Percentiles rank a stretch among this genome's conserved stretches.
phyloP scores from a whole-genome alignment of 1,140 invertebrate genomes.

The Polyergus mexicanus region DNA sequence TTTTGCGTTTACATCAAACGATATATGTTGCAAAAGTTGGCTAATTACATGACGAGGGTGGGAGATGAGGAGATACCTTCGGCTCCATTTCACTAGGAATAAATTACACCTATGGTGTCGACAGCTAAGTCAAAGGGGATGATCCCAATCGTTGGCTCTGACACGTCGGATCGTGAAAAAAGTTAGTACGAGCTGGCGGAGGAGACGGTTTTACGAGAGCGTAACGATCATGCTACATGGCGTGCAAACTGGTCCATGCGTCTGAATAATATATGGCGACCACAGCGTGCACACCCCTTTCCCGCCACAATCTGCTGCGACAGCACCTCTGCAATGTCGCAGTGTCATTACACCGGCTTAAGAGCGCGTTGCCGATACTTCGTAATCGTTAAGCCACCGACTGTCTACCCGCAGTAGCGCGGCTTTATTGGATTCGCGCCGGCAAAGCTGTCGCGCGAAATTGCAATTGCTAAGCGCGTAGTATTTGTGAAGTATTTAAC shows the following conservation, averaged over 20 bases:
- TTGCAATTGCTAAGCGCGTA: slow-evolving; percentile 37
- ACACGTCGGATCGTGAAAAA: slow-evolving; percentile 20
- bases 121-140: background rate
- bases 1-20: background rate
- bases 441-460: slow-evolving; percentile 1
- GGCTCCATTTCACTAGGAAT: background rate
- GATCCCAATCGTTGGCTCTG: background rate
- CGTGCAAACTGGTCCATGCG: slow-evolving; percentile 55
- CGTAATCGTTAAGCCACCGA: slow-evolving; percentile 60
- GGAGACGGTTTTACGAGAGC: slow-evolving; percentile 9
- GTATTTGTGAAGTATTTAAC: slow-evolving; percentile 5
- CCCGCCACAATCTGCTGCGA: slow-evolving; percentile 37
- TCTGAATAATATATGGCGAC: slow-evolving; percentile 71
- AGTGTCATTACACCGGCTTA: slow-evolving; percentile 67
- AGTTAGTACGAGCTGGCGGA: background rate
- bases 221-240: slow-evolving; percentile 55
- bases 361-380: slow-evolving; percentile 48
- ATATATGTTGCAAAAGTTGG: background rate
- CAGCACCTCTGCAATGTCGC: slow-evolving; percentile 58
- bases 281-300: slow-evolving; percentile 52
- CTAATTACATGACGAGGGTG: background rate
- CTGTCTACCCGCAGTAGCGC: background rate
- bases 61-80: too few relatives aligned
- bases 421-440: slow-evolving; percentile 53
- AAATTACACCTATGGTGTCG: slow-evolving; percentile 15